phyloP scores from a whole-genome alignment of 2,888 invertebrate species.

The Zootermopsis nevadensis region DNA sequence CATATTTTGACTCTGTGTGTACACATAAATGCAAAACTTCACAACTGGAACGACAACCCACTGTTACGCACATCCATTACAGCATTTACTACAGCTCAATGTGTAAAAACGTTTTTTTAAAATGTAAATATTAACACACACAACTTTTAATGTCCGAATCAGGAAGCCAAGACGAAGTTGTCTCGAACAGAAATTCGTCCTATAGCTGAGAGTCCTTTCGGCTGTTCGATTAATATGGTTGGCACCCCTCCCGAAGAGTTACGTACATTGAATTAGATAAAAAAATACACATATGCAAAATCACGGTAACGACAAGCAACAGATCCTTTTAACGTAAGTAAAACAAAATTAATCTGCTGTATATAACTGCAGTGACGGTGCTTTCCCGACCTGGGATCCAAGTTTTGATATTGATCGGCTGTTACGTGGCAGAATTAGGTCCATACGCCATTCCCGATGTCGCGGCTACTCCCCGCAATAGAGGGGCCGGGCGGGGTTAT shows the following conservation, averaged over 20 bases:
- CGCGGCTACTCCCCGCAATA: conserved; percentile 47
- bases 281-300: not conserved
- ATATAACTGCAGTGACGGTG: not conserved
- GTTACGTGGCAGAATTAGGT: conserved; percentile 53
- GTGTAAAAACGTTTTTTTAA: not conserved
- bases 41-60: not conserved
- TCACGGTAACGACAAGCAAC: not conserved
- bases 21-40: not conserved
- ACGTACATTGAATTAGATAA: not conserved
- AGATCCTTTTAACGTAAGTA: not conserved
- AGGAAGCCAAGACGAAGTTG: conserved; percentile 54
- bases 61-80: not conserved
- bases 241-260: conserved; percentile 25
- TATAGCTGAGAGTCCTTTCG: conserved; percentile 50
- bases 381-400: not conserved
- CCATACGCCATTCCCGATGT: conserved; percentile 45
- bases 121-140: conserved; percentile 48
- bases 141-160: conserved; percentile 53
- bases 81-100: not conserved
- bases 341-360: not conserved
- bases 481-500: conserved; percentile 53
- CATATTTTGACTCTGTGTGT: not conserved
- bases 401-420: conserved; percentile 52
- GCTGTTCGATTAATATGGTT: conserved; percentile 49
- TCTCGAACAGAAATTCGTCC: conserved; percentile 51